Conservation (phyloP, 2,113 vertebrate species). For the Dipodomys ordii region DNA sequence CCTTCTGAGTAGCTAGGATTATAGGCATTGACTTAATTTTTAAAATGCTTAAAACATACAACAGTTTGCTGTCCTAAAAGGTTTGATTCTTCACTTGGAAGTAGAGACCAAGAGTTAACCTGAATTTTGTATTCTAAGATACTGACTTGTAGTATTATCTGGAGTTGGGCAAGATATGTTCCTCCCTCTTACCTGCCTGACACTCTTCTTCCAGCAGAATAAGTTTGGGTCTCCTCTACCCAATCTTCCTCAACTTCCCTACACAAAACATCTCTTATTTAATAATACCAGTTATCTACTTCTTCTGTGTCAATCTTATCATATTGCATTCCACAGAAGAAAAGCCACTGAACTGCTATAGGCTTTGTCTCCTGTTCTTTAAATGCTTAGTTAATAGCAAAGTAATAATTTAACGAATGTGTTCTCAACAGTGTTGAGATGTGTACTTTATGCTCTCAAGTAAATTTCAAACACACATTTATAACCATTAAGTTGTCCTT, state of each 20-base stretch:
- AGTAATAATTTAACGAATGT: neutral
- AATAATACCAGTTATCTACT: neutral
- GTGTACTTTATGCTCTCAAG: neutral
- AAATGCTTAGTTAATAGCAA: neutral
- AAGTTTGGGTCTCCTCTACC: neutral
- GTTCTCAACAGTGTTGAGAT: neutral
- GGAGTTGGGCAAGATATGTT: neutral
- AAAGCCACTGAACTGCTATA: neutral
- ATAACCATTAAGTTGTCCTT: neutral
- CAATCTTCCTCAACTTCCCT: neutral
- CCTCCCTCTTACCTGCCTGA: neutral
- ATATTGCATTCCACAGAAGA: neutral
- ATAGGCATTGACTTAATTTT: neutral
- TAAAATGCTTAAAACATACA: neutral
- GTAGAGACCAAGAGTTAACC: neutral
- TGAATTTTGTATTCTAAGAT: too few species aligned
- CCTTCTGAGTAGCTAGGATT: too few species aligned
- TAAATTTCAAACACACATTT: neutral
- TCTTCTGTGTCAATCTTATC: neutral
- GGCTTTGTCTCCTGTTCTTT: neutral
- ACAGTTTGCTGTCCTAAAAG: neutral
- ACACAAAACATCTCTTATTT: neutral
- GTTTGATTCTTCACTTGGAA: neutral
- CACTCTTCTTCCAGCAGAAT: neutral
- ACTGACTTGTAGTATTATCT: neutral